phyloP scores from a whole-genome alignment of 1,140 invertebrate species.

The Bombus sylvicola region DNA sequence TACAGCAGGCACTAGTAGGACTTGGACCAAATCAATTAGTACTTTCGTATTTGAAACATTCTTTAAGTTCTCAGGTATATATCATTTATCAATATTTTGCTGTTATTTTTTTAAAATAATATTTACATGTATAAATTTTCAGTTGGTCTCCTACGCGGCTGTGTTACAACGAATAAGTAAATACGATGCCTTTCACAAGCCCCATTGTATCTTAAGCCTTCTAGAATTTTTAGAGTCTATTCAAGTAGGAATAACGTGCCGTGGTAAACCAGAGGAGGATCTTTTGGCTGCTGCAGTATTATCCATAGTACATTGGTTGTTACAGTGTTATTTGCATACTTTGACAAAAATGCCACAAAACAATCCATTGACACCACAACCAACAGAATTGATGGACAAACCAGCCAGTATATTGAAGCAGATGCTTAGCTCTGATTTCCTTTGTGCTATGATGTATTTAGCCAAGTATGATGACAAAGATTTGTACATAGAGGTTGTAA shows the following conservation, averaged over 20 bases:
- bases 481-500: conserved; percentile 86
- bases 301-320: conserved; percentile 90
- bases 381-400: conserved; percentile 87
- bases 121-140: conserved; percentile 15
- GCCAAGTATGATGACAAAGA: conserved; percentile 89
- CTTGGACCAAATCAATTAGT: conserved; percentile 95
- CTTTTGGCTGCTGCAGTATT: conserved; percentile 89
- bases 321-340: conserved; percentile 89
- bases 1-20: conserved; percentile 96
- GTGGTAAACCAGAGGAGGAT: conserved; percentile 92
- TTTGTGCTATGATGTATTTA: conserved; percentile 92
- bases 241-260: conserved; percentile 87
- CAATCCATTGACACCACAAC: conserved; percentile 81
- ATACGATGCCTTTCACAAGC: conserved; percentile 94
- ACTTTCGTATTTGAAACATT: conserved; percentile 96
- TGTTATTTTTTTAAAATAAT: not conserved
- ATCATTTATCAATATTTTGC: conserved; percentile 14
- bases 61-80: conserved; percentile 90
- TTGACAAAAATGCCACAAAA: conserved; percentile 83
- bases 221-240: conserved; percentile 93
- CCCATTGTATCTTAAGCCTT: conserved; percentile 93
- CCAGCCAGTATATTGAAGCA: conserved; percentile 87
- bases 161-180: conserved; percentile 94
- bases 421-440: conserved; percentile 89
- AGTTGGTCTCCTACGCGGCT: conserved; percentile 94